These are phyloP conservation scores for Crossocerus cetratus DNA, from an alignment of 2,888 invertebrate genomes.

Conservation along the genomic window DNA sequence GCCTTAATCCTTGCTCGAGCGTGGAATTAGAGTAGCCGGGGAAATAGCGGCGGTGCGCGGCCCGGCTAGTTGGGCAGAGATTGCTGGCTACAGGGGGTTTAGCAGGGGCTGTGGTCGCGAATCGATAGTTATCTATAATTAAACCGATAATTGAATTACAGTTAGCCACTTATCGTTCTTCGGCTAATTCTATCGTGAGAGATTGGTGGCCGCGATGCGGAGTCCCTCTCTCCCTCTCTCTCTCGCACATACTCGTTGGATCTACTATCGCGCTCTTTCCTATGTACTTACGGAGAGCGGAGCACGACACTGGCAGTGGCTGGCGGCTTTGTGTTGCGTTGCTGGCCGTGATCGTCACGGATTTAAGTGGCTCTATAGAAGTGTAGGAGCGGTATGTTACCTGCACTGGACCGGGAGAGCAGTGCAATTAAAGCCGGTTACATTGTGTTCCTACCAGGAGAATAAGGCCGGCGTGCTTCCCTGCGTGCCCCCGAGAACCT, in stretches of 20 bases:
- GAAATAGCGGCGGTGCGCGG: background rate
- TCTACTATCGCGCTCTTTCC: background rate
- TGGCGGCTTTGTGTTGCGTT: background rate
- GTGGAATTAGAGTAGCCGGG: slow-evolving; percentile 5
- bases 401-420: too few relatives aligned
- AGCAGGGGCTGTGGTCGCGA: slow-evolving; percentile 2
- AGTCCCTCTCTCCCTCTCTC: background rate
- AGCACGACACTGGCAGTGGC: too few relatives aligned
- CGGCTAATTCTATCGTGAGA: slow-evolving; percentile 40
- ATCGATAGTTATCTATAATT: slow-evolving; percentile 40
- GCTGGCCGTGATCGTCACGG: slow-evolving; percentile 35
- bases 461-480: slow-evolving; percentile 20
- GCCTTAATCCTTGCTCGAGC: background rate
- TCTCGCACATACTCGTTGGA: too few relatives aligned
- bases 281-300: too few relatives aligned
- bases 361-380: slow-evolving; percentile 14
- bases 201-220: slow-evolving; percentile 2
- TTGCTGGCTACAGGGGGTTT: too few relatives aligned
- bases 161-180: slow-evolving; percentile 41
- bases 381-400: slow-evolving; percentile 11
- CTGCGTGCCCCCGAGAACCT: slow-evolving; percentile 1
- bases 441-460: slow-evolving; percentile 41
- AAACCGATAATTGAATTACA: slow-evolving; percentile 50
- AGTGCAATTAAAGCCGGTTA: slow-evolving; percentile 49
- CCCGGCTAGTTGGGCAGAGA: background rate